Conservation (phyloP, 2,888 invertebrate species). For the Mesorhabditis spiculigera region DNA sequence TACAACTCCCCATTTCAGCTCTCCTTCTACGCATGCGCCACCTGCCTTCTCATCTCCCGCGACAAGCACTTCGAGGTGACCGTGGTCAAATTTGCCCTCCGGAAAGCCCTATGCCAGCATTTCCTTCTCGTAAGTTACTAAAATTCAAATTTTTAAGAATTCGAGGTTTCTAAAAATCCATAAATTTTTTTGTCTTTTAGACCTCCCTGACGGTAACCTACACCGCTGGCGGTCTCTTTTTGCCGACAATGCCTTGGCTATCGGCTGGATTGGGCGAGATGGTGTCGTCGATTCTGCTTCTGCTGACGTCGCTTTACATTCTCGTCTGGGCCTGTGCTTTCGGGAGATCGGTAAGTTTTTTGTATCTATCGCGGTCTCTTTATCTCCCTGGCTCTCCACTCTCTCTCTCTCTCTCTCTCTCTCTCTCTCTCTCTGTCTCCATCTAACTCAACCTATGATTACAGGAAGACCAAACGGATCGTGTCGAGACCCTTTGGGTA, state of each 20-base stretch:
- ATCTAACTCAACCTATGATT: conserved; percentile 2
- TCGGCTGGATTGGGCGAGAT: conserved; percentile 17
- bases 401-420: no score
- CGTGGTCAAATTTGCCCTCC: conserved; percentile 41
- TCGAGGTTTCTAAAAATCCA: conserved; percentile 1
- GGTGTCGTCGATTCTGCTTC: conserved; percentile 24
- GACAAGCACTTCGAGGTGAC: conserved; percentile 50
- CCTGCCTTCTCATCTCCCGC: conserved; percentile 44
- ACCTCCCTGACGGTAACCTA: conserved; percentile 28
- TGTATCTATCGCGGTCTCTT: no score
- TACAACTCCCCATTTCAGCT: conserved; percentile 21
- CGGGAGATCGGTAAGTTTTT: conserved; percentile 12
- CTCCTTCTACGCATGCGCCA: conserved; percentile 51
- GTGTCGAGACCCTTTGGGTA: background rate
- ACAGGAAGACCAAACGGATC: background rate
- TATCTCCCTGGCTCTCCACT: no score
- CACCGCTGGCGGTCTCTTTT: conserved; percentile 22
- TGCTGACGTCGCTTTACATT: conserved; percentile 32
- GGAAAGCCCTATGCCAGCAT: conserved; percentile 40
- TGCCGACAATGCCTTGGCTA: conserved; percentile 16
- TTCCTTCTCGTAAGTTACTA: conserved; percentile 35
- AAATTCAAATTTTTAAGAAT: background rate
- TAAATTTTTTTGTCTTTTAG: conserved; percentile 21
- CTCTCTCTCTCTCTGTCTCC: no score
- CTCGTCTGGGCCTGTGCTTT: conserved; percentile 34